Evolutionary conservation across 1,140 invertebrate species (phyloP).

Genomic region (Acromyrmex echinatior): DNA sequence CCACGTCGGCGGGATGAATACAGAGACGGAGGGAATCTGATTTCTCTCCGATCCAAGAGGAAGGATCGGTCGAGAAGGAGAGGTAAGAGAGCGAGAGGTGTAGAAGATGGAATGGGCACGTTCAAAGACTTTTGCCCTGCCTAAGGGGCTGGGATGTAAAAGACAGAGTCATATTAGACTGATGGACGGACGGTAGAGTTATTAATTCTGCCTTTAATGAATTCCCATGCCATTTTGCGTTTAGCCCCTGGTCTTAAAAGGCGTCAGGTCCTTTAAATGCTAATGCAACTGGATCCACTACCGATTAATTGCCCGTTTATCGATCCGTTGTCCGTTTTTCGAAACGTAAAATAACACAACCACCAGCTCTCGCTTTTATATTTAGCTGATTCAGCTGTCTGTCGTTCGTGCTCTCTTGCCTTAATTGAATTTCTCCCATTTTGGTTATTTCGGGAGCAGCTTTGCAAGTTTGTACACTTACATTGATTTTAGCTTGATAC

Average conservation of each 20-base stretch:
- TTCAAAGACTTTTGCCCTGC: conserved; percentile 46
- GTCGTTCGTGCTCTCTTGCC: neutral
- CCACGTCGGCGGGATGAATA: conserved; percentile 22
- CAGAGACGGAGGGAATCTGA: conserved; percentile 45
- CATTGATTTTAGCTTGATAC: conserved; percentile 6
- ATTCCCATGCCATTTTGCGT: conserved; percentile 63
- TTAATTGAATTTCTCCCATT: conserved; percentile 46
- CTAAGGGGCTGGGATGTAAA: conserved; percentile 45
- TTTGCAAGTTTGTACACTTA: neutral
- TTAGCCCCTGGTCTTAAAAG: conserved; percentile 57
- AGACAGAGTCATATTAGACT: conserved; percentile 63
- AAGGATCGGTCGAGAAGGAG: neutral
- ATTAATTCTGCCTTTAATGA: conserved; percentile 69
- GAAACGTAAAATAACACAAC: neutral
- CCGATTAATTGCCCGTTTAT: conserved; percentile 63
- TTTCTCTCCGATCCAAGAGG: conserved; percentile 29
- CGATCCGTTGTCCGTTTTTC: conserved; percentile 38
- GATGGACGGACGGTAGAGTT: conserved; percentile 58
- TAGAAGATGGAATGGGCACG: conserved; percentile 34
- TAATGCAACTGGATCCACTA: conserved; percentile 65
- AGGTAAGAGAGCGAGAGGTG: neutral
- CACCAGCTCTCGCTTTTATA: conserved; percentile 3
- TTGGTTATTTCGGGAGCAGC: conserved; percentile 3
- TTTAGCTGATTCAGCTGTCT: conserved; percentile 35
- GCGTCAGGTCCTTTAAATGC: conserved; percentile 71